Percentiles rank a stretch among this genome's conserved stretches.
These are phyloP conservation scores for Brachionus paranguensis DNA, from an alignment of 1,140 invertebrate genomes.

Conservation along the genomic window DNA sequence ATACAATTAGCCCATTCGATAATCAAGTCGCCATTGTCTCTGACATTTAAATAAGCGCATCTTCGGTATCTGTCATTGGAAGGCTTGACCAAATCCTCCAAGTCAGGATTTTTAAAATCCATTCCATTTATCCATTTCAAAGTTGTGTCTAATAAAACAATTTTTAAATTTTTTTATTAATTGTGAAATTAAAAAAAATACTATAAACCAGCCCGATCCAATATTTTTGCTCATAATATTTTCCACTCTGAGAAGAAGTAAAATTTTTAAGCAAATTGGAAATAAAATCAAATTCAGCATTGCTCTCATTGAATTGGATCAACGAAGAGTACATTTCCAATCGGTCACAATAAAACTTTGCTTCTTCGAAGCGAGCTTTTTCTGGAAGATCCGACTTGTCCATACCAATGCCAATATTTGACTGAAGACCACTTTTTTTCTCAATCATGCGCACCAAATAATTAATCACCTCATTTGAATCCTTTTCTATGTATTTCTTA, in stretches of 20 bases:
- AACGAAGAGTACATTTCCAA: background rate
- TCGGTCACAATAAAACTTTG: background rate
- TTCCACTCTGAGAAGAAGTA: background rate
- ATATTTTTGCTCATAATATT: slow-evolving; percentile 32
- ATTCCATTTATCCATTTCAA: slow-evolving; percentile 25
- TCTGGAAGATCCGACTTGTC: background rate
- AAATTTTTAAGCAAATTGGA: slow-evolving; percentile 15
- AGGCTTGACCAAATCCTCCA: background rate
- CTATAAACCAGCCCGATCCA: background rate
- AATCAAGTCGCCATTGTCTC: slow-evolving; percentile 17
- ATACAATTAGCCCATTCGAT: slow-evolving; percentile 23
- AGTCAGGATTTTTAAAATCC: background rate
- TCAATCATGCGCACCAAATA: background rate
- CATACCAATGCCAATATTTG: background rate
- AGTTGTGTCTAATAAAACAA: background rate
- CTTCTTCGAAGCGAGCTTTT: background rate
- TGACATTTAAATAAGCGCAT: slow-evolving; percentile 13
- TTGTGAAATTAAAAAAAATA: too few species aligned
- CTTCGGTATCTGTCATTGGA: background rate
- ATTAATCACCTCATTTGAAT: background rate
- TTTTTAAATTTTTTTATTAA: too few species aligned
- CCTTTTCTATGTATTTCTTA: background rate
- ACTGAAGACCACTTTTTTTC: background rate
- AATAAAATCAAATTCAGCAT: slow-evolving; percentile 21
- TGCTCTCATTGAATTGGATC: background rate